Evolutionary conservation across 2,888 invertebrate species (phyloP).

Genomic region (Chouioia cunea): DNA sequence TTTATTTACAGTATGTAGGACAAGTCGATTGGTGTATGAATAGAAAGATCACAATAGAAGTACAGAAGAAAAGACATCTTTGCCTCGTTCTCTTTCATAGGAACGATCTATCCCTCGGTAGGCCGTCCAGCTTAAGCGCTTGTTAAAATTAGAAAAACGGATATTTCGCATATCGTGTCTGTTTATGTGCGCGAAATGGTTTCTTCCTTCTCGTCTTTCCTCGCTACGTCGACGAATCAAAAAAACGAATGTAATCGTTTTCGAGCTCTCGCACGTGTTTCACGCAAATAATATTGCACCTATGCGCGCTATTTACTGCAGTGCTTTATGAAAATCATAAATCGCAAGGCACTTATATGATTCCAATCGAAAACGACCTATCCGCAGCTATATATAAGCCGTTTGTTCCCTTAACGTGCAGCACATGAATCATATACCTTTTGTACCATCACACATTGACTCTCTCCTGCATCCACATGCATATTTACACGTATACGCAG

Average conservation of each 20-base stretch:
- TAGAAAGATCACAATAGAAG: no score
- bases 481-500: constrained; percentile 1
- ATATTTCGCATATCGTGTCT: constrained; percentile 33
- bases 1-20: no score
- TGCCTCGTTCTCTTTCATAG: constrained; percentile 12
- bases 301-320: constrained; percentile 13
- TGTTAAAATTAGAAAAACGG: constrained; percentile 44
- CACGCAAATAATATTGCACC: constrained; percentile 25
- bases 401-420: constrained; percentile 13
- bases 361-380: constrained; percentile 46
- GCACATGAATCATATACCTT: constrained; percentile 44
- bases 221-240: not conserved
- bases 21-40: no score
- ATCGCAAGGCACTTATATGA: constrained; percentile 45
- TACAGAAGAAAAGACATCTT: no score
- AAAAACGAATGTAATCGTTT: constrained; percentile 21
- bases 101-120: constrained; percentile 21
- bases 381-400: constrained; percentile 31
- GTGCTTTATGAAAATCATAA: constrained; percentile 48
- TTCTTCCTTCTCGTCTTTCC: constrained; percentile 17
- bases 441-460: constrained; percentile 1
- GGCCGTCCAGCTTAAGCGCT: constrained; percentile 20
- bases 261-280: not conserved
- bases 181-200: constrained; percentile 28
- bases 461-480: not conserved